A percentile compares a stretch with the other conserved stretches of the same genome.
Conservation (phyloP, 2,797 vertebrate genomes). For the Catostomus latipinnis region DNA sequence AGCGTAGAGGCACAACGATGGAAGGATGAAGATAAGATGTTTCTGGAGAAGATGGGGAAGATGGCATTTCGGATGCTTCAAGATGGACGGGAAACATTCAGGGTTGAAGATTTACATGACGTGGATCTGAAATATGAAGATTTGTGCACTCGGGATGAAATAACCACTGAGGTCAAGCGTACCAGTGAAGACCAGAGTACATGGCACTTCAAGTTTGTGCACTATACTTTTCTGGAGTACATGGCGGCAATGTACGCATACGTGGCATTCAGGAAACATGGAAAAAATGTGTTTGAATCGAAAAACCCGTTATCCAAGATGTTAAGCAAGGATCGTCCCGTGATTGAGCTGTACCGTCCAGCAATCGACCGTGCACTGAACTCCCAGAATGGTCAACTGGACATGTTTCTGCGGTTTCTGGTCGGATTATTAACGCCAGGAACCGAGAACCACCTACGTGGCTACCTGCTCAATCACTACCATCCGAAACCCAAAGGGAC, state of each 20-base stretch:
- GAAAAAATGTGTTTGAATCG: slow-evolving; percentile 65
- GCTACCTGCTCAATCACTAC: slow-evolving; percentile 56
- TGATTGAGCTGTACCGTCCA: slow-evolving; percentile 61
- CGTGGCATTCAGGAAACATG: slow-evolving; percentile 60
- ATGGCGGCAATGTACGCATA: slow-evolving; percentile 77
- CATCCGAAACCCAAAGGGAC: slow-evolving; percentile 45
- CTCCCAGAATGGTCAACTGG: slow-evolving; percentile 61
- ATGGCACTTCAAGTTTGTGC: slow-evolving; percentile 69
- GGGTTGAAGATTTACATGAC: slow-evolving; percentile 62
- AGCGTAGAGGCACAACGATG: slow-evolving; percentile 62
- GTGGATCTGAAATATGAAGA: slow-evolving; percentile 54
- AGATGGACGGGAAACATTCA: slow-evolving; percentile 62
- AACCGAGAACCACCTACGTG: slow-evolving; percentile 61
- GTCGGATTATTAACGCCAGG: slow-evolving; percentile 67
- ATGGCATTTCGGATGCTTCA: slow-evolving; percentile 72
- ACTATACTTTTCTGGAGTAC: slow-evolving; percentile 75
- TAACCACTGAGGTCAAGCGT: slow-evolving; percentile 69
- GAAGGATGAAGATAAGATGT: slow-evolving; percentile 51
- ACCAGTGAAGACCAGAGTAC: not conserved
- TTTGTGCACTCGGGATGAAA: slow-evolving; percentile 65
- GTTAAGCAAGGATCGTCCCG: slow-evolving; percentile 35
- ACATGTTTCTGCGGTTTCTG: slow-evolving; percentile 77
- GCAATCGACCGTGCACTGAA: slow-evolving; percentile 56
- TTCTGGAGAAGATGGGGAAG: slow-evolving; percentile 66
- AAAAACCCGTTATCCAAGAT: not conserved